These are phyloP conservation scores for Apostichopus californicus DNA, from an alignment of 35 echinoderm and acorn worm species.

Conservation along the genomic window DNA sequence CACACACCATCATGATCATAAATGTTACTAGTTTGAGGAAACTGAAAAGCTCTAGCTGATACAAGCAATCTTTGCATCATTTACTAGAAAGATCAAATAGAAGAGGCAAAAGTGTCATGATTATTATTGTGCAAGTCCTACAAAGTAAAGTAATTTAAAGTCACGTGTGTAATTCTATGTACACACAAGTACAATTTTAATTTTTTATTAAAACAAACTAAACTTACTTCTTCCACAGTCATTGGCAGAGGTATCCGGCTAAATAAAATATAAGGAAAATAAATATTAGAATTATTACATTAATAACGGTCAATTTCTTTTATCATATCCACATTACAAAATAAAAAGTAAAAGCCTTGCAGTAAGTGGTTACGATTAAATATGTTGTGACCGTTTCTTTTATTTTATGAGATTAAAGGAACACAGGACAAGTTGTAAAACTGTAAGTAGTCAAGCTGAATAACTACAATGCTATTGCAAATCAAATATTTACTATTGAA, in stretches of 20 bases:
- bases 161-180: not conserved
- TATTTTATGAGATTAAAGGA: no score
- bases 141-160: not conserved
- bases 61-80: not conserved
- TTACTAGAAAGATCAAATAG: no score
- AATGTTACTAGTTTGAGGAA: not conserved
- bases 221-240: conserved; percentile 39
- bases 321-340: not conserved
- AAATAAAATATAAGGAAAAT: not conserved
- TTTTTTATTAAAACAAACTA: not conserved
- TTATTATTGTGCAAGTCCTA: not conserved
- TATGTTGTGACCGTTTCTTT: no score
- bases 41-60: not conserved
- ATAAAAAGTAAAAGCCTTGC: not conserved
- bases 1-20: no score
- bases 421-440: no score
- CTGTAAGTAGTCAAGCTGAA: no score
- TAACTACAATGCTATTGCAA: no score
- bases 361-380: not conserved
- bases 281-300: not conserved
- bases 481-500: no score
- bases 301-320: not conserved
- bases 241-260: conserved; percentile 32
- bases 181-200: not conserved
- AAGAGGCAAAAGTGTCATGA: not conserved